Conservation (phyloP, 2,113 vertebrate genomes). For the Panthera tigris region DNA sequence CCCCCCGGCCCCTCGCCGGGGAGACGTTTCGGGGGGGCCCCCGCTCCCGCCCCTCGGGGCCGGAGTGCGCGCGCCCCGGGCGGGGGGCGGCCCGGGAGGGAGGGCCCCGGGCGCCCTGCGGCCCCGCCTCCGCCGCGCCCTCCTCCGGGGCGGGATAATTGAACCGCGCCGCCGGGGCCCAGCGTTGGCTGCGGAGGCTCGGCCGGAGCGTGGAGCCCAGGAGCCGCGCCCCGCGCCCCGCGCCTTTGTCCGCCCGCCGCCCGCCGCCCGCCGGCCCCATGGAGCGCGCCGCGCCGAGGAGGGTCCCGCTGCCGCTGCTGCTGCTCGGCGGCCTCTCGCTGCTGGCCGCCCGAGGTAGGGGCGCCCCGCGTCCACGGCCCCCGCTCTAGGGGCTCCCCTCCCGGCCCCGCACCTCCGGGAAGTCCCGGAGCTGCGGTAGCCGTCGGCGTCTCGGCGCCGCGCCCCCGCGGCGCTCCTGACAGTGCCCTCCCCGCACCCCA, state of each 20-base stretch:
- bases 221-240: not conserved
- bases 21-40: not conserved
- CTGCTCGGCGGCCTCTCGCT: conserved; percentile 68
- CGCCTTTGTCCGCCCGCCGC: conserved; percentile 49
- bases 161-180: conserved; percentile 61
- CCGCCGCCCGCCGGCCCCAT: conserved; percentile 54
- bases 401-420: not conserved
- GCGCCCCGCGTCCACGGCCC: not conserved
- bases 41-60: not conserved
- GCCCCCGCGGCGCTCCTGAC: not conserved
- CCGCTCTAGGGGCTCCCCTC: accelerated
- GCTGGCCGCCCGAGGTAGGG: conserved; percentile 77
- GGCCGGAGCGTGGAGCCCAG: not conserved
- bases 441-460: not conserved
- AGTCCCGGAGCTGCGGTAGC: not conserved
- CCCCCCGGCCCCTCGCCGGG: accelerated
- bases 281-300: conserved; percentile 33
- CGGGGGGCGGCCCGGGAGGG: not conserved
- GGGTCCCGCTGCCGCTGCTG: conserved; percentile 33
- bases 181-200: conserved; percentile 66
- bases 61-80: accelerated
- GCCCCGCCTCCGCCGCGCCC: conserved; percentile 69
- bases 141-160: conserved; percentile 78
- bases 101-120: not conserved
- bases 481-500: not conserved